These are phyloP conservation scores for Ectemnius cavifrons DNA, from an alignment of 2,888 invertebrate genomes.

Conservation along the genomic window DNA sequence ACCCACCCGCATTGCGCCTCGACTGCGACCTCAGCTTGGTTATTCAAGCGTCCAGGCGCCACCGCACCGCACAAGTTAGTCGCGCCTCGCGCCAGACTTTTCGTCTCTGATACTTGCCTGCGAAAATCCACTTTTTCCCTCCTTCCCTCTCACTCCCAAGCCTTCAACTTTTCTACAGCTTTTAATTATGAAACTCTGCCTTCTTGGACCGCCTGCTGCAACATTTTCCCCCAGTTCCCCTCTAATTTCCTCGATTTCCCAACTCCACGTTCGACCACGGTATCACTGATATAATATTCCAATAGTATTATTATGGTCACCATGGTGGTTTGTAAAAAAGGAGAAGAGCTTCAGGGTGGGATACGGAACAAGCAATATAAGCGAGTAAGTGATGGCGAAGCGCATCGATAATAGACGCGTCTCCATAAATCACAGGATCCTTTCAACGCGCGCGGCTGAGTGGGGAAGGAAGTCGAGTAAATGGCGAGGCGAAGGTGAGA, in stretches of 20 bases:
- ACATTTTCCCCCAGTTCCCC: no score
- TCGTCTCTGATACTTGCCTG: conserved; percentile 61
- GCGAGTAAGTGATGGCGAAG: conserved; percentile 8
- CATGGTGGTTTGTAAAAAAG: background rate
- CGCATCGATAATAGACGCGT: conserved; percentile 60
- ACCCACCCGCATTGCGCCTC: conserved; percentile 71
- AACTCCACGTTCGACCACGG: no score
- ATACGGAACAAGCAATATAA: no score
- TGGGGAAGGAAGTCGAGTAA: conserved; percentile 35
- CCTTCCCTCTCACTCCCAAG: conserved; percentile 1
- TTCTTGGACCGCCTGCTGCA: no score
- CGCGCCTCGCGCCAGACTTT: conserved; percentile 67
- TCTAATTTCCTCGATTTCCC: no score
- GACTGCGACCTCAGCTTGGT: conserved; percentile 71
- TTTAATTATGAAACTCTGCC: no score
- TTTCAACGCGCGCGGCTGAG: conserved; percentile 38
- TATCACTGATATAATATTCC: conserved; percentile 29
- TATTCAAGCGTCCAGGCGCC: conserved; percentile 76
- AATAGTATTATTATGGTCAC: conserved; percentile 6
- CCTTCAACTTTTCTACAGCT: conserved; percentile 3
- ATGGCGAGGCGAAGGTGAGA: background rate
- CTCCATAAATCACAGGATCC: conserved; percentile 60
- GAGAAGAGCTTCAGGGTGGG: no score
- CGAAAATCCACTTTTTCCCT: conserved; percentile 52
- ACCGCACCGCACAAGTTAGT: conserved; percentile 68